phyloP scores from a whole-genome alignment of 2,113 vertebrate genomes.

The Odocoileus hemionus region DNA sequence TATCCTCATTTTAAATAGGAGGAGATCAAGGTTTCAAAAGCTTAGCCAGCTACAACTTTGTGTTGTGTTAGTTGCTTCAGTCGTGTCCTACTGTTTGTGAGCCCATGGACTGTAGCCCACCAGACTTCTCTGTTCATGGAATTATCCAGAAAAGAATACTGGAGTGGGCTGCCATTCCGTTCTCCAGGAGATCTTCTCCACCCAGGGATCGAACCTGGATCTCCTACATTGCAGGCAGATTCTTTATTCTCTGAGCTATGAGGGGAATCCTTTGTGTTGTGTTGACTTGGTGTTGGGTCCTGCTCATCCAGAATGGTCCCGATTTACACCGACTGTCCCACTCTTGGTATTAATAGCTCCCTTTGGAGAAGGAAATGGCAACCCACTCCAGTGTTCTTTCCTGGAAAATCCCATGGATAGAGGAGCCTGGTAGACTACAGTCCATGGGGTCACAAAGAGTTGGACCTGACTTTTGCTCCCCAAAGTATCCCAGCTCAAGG shows the following conservation, averaged over 20 bases:
- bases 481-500: background rate
- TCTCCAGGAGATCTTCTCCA: background rate
- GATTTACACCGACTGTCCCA: background rate
- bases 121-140: rapidly evolving
- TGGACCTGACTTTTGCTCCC: background rate
- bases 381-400: no score
- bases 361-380: no score
- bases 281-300: background rate
- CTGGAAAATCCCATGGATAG: no score
- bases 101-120: background rate
- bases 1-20: background rate
- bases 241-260: background rate
- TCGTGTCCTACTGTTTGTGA: background rate
- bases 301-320: background rate
- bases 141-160: background rate
- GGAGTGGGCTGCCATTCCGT: background rate
- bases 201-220: background rate
- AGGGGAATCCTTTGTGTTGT: background rate
- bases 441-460: no score
- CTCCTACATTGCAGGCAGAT: background rate
- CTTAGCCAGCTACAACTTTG: background rate
- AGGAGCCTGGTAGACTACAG: no score
- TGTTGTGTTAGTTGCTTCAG: background rate
- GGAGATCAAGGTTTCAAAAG: background rate
- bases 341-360: background rate